phyloP scores from a whole-genome alignment of 2,113 vertebrate genomes.

The Pithys albifrons region DNA sequence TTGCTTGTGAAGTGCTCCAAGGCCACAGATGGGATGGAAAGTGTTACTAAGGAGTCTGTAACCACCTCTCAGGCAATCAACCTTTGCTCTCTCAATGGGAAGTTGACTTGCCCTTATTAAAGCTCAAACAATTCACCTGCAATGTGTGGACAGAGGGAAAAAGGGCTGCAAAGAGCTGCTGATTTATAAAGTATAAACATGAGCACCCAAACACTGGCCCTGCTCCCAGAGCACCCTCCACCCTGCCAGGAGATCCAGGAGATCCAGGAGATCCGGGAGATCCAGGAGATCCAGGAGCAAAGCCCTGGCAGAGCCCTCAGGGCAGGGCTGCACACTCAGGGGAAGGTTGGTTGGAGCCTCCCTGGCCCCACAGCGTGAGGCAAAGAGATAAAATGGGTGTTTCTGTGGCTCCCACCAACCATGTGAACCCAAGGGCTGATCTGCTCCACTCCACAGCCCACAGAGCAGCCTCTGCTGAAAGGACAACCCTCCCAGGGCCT shows the following conservation, averaged over 20 bases:
- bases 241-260: background rate
- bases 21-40: background rate
- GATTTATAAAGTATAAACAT: background rate
- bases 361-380: background rate
- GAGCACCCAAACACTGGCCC: accelerated
- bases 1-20: background rate
- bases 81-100: background rate
- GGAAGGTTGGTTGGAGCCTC: constrained; percentile 52
- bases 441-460: background rate
- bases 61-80: background rate
- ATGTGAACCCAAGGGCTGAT: background rate
- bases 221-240: background rate
- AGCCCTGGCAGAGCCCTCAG: background rate
- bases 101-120: background rate
- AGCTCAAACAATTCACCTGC: background rate
- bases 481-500: background rate
- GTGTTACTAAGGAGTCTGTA: background rate
- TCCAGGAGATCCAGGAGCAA: background rate
- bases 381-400: background rate
- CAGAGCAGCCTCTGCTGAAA: background rate
- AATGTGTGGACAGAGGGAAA: background rate
- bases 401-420: constrained; percentile 16
- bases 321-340: background rate
- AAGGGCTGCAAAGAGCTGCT: accelerated
- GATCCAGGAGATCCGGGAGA: background rate